Conservation (phyloP, 2,797 vertebrate species). For the Anguilla marmorata region DNA sequence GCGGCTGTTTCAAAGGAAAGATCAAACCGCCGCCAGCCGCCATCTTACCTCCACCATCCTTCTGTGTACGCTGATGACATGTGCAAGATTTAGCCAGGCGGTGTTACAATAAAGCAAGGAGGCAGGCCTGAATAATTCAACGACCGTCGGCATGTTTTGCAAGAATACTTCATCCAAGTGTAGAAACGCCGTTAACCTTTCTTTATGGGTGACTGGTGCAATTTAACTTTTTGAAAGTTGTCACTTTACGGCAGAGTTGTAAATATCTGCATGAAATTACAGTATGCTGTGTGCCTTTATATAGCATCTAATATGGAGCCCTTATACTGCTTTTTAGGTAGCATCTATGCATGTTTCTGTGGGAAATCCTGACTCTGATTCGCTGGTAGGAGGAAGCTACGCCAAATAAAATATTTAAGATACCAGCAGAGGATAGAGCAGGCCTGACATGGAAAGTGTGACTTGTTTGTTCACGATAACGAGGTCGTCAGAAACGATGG, state of each 20-base stretch:
- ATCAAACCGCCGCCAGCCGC: neutral
- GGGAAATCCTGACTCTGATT: neutral
- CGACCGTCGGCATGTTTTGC: neutral
- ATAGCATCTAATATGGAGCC: neutral
- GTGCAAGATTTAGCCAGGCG: neutral
- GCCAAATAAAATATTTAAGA: neutral
- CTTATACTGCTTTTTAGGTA: neutral
- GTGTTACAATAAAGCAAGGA: neutral
- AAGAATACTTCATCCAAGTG: neutral
- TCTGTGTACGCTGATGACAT: neutral
- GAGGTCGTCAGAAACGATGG: neutral
- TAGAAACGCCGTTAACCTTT: neutral
- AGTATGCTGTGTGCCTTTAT: neutral
- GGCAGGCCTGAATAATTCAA: neutral
- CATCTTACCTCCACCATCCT: neutral
- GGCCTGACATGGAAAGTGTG: neutral
- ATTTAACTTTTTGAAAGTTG: neutral
- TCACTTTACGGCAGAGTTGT: neutral
- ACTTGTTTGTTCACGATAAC: constrained; percentile 2
- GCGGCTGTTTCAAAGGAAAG: neutral
- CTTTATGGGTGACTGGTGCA: neutral
- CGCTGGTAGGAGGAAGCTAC: neutral
- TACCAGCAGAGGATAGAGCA: neutral
- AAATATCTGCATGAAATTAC: neutral
- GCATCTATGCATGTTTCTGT: neutral